phyloP scores from a whole-genome alignment of 1,140 invertebrate species.

The Brachionus calyciflorus region DNA sequence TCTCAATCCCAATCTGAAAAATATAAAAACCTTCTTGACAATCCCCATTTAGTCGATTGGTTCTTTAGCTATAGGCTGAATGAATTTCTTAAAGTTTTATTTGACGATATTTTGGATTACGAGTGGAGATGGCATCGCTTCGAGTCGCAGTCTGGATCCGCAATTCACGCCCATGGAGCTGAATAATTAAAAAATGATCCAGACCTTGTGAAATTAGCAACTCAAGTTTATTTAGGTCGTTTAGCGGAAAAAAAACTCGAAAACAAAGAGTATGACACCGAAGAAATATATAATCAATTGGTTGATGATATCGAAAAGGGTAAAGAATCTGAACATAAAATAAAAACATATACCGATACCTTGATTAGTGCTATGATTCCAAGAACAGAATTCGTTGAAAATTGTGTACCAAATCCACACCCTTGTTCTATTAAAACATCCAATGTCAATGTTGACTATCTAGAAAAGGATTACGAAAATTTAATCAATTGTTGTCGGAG shows the following conservation, averaged over 20 bases:
- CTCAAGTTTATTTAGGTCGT: background rate
- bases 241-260: slow-evolving; percentile 10
- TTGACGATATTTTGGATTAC: slow-evolving; percentile 5
- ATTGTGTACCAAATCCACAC: background rate
- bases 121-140: background rate
- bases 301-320: background rate
- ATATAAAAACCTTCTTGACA: background rate
- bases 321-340: background rate
- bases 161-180: slow-evolving; percentile 7
- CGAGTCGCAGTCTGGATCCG: background rate
- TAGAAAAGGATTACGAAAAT: too few species aligned
- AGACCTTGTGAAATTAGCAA: background rate
- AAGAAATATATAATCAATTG: background rate
- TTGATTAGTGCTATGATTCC: background rate
- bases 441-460: too few species aligned
- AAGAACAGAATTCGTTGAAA: background rate
- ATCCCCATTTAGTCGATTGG: slow-evolving; percentile 2
- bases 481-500: too few species aligned
- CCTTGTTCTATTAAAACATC: background rate
- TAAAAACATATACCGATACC: background rate
- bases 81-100: background rate
- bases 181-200: background rate
- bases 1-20: background rate
- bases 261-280: background rate
- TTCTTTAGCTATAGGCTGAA: background rate